These are phyloP conservation scores for Nomada ferruginata DNA, from an alignment of 2,888 invertebrate species.

Conservation along the genomic window DNA sequence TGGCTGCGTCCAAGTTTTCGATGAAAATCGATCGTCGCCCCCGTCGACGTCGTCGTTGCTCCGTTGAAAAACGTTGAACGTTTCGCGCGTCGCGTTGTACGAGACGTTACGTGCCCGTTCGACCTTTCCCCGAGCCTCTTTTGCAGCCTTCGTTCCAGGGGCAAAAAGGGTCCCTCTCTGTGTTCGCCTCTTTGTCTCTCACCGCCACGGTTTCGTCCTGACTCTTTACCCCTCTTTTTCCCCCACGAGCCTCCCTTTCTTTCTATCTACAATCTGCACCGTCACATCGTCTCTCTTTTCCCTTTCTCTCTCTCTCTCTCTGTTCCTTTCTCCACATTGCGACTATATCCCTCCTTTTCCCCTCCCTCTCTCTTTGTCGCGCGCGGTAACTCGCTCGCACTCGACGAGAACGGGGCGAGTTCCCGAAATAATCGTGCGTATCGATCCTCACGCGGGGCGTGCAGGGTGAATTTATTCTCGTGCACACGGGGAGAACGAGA, in stretches of 20 bases:
- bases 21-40: slow-evolving; percentile 69
- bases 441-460: slow-evolving; percentile 74
- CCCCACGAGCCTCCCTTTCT: slow-evolving; percentile 23
- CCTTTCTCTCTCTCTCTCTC: slow-evolving; percentile 4
- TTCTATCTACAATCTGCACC: not conserved
- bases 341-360: slow-evolving; percentile 7
- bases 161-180: slow-evolving; percentile 66
- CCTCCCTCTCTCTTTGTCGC: slow-evolving; percentile 25
- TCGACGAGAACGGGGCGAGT: slow-evolving; percentile 73
- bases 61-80: slow-evolving; percentile 52
- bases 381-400: slow-evolving; percentile 53
- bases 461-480: slow-evolving; percentile 75
- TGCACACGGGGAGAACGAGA: slow-evolving; percentile 62
- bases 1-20: slow-evolving; percentile 62
- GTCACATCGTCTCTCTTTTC: slow-evolving; percentile 1
- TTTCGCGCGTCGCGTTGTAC: slow-evolving; percentile 41
- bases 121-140: slow-evolving; percentile 68
- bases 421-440: slow-evolving; percentile 79
- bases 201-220: slow-evolving; percentile 28
- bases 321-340: slow-evolving; percentile 5
- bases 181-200: slow-evolving; percentile 17
- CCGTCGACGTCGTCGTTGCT: slow-evolving; percentile 54
- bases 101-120: slow-evolving; percentile 70
- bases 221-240: slow-evolving; percentile 40
- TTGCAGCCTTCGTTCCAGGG: slow-evolving; percentile 67